These are phyloP conservation scores for Garra rufa DNA, from an alignment of 2,113 vertebrate genomes.

Conservation along the genomic window DNA sequence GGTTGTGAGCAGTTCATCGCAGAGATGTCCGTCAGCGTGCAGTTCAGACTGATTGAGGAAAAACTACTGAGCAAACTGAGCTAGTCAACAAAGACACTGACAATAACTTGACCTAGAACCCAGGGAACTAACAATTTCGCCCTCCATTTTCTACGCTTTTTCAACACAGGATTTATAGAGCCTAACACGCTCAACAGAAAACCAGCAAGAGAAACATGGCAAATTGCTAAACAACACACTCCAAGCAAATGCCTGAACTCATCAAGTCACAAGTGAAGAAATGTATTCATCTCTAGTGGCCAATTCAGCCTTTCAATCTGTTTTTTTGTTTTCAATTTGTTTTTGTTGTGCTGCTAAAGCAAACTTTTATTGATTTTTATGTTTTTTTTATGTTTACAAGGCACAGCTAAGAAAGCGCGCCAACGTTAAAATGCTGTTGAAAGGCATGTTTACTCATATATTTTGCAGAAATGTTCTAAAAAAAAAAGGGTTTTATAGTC, in stretches of 20 bases:
- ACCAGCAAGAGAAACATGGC: constrained; percentile 13
- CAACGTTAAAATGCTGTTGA: constrained; percentile 11
- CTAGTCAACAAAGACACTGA: constrained; percentile 72
- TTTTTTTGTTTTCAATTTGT: background rate
- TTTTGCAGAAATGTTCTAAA: constrained; percentile 3
- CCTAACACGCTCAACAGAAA: constrained; percentile 1
- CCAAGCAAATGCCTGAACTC: constrained; percentile 24
- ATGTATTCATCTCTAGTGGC: background rate
- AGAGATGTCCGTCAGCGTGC: constrained; percentile 95
- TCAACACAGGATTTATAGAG: background rate
- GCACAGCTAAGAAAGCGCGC: background rate
- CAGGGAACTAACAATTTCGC: constrained; percentile 3
- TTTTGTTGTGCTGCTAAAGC: constrained; percentile 16
- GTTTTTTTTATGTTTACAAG: constrained; percentile 19
- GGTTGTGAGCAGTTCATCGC: constrained; percentile 95
- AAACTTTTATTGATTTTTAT: constrained; percentile 1
- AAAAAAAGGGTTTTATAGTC: background rate
- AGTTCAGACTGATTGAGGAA: constrained; percentile 92
- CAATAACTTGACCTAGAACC: background rate
- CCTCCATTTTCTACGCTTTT: constrained; percentile 7
- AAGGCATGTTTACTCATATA: constrained; percentile 16
- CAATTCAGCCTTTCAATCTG: background rate
- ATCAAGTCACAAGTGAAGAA: background rate
- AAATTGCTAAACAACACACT: background rate
- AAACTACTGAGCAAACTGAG: constrained; percentile 96